Evolutionary conservation across 2,113 vertebrate genomes (phyloP).

Genomic region (Neogobius melanostomus): DNA sequence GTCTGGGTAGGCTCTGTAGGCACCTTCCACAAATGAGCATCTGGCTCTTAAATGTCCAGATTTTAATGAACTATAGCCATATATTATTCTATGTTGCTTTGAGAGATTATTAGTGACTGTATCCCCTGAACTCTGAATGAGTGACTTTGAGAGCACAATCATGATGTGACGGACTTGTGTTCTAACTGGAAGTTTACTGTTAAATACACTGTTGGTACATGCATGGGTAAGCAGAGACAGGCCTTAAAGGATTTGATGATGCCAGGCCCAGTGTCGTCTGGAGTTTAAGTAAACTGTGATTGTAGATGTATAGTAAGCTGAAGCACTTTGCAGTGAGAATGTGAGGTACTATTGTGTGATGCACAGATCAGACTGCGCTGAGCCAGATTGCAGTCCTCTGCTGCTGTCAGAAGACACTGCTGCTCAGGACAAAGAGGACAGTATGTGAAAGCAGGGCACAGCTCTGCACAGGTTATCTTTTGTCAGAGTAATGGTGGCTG

Average conservation of each 20-base stretch:
- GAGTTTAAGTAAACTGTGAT: constrained; percentile 69
- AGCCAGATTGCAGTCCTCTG: constrained; percentile 13
- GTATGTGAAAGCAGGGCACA: constrained; percentile 17
- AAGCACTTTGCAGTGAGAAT: constrained; percentile 79
- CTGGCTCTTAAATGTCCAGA: constrained; percentile 54
- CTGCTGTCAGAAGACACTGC: constrained; percentile 12
- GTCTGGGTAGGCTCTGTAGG: constrained; percentile 37
- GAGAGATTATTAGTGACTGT: constrained; percentile 40
- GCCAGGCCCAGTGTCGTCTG: constrained; percentile 52
- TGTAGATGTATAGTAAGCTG: constrained; percentile 74
- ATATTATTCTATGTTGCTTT: constrained; percentile 45
- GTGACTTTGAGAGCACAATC: constrained; percentile 33
- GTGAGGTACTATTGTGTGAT: constrained; percentile 58
- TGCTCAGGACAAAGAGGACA: constrained; percentile 15
- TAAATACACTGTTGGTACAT: constrained; percentile 46
- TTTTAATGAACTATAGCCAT: constrained; percentile 62
- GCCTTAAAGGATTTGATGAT: constrained; percentile 75
- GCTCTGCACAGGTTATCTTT: constrained; percentile 34
- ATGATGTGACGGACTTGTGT: constrained; percentile 20
- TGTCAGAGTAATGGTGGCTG: constrained; percentile 48
- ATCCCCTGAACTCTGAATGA: constrained; percentile 28
- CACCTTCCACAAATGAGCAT: constrained; percentile 56
- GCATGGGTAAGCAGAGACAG: constrained; percentile 50
- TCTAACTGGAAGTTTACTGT: constrained; percentile 53
- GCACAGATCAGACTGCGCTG: constrained; percentile 32